phyloP scores from a whole-genome alignment of 2,797 vertebrate genomes.

The Propithecus perrieri region DNA sequence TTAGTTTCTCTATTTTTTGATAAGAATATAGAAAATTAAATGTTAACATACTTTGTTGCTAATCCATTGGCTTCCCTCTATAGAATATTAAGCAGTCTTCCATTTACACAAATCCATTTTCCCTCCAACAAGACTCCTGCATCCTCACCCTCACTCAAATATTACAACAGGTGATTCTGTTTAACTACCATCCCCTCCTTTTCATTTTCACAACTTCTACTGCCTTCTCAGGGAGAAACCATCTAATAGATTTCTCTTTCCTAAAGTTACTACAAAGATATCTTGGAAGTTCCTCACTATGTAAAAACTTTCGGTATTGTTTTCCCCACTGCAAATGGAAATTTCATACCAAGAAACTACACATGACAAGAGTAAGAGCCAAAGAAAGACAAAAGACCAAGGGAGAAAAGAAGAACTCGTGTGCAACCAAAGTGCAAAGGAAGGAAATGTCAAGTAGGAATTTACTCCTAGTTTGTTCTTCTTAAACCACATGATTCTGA shows the following conservation, averaged over 20 bases:
- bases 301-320: neutral
- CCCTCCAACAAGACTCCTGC: neutral
- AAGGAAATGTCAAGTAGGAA: neutral
- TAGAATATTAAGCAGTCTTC: neutral
- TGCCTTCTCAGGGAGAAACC: neutral
- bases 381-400: neutral
- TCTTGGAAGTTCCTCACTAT: neutral
- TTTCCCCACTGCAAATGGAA: neutral
- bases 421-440: neutral
- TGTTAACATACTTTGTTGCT: neutral
- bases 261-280: neutral
- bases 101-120: conserved; percentile 25
- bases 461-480: neutral
- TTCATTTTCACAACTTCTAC: neutral
- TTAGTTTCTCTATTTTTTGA: neutral
- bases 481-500: neutral
- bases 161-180: neutral
- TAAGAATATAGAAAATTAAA: neutral
- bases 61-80: neutral
- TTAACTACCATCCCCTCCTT: neutral
- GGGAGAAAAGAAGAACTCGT: neutral
- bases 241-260: neutral
- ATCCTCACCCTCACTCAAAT: neutral
- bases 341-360: neutral
- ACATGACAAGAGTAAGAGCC: neutral